phyloP scores from a whole-genome alignment of 1,140 invertebrate genomes.

The Ips nitidus region DNA sequence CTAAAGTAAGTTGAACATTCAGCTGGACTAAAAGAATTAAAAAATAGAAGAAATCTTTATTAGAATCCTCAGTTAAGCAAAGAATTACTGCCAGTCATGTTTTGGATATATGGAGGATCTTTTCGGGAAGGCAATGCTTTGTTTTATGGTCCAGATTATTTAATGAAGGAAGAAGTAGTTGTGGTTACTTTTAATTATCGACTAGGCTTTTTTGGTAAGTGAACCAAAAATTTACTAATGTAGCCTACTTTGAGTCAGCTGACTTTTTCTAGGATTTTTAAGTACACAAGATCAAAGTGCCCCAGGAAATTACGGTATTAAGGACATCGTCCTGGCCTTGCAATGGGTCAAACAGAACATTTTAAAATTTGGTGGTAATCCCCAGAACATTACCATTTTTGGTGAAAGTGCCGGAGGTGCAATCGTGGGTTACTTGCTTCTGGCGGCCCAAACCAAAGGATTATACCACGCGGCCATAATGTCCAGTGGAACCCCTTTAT shows the following conservation, averaged over 20 bases:
- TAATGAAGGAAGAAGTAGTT: constrained; percentile 66
- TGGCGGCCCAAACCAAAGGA: constrained; percentile 53
- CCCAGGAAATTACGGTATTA: constrained; percentile 55
- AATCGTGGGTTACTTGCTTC: constrained; percentile 55
- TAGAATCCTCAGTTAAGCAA: constrained; percentile 15
- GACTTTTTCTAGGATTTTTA: constrained; percentile 50
- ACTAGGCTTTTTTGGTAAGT: constrained; percentile 63
- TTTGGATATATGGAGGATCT: constrained; percentile 77
- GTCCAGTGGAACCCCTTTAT: constrained; percentile 38
- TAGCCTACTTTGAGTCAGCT: not conserved
- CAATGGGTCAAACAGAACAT: constrained; percentile 55
- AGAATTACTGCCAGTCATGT: constrained; percentile 65
- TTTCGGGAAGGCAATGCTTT: constrained; percentile 66
- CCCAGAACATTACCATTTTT: constrained; percentile 54
- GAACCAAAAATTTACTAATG: not conserved
- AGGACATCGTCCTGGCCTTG: constrained; percentile 55
- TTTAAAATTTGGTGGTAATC: constrained; percentile 53
- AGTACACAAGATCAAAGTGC: constrained; percentile 52
- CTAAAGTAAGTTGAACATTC: constrained; percentile 43
- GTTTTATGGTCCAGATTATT: constrained; percentile 65
- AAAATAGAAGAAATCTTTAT: not conserved
- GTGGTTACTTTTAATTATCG: constrained; percentile 73
- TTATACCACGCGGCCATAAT: constrained; percentile 37
- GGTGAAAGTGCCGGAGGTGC: constrained; percentile 56
- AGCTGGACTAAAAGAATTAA: not conserved